A percentile compares a stretch with the other conserved stretches of the same genome.
Evolutionary conservation across 2,113 vertebrate species (phyloP).

Genomic region (Tupaia chinensis): DNA sequence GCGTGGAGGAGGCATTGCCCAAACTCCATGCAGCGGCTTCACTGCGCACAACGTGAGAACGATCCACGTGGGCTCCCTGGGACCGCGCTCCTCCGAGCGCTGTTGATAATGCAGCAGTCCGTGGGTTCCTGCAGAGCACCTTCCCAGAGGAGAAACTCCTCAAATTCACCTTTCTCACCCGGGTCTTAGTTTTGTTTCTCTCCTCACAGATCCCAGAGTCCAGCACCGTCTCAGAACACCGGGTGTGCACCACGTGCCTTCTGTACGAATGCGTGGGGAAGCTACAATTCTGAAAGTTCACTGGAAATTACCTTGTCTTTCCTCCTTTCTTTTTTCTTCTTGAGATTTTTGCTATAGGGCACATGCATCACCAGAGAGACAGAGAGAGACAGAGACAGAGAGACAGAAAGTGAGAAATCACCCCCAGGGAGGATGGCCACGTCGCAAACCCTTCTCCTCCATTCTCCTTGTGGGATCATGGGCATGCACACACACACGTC

Average conservation of each 20-base stretch:
- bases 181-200: background rate
- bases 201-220: background rate
- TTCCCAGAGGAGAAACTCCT: too few relatives aligned
- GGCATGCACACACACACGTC: too few relatives aligned
- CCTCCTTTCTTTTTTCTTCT: background rate
- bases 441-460: too few relatives aligned
- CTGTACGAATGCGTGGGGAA: background rate
- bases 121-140: too few relatives aligned
- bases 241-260: background rate
- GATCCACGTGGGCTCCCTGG: background rate
- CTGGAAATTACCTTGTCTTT: background rate
- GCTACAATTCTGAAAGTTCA: background rate
- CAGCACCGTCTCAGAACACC: accelerated
- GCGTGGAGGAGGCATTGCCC: accelerated
- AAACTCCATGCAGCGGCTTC: background rate
- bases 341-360: too few relatives aligned
- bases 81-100: too few relatives aligned
- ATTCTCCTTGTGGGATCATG: too few relatives aligned
- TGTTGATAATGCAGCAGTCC: too few relatives aligned
- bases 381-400: too few relatives aligned
- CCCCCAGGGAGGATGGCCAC: too few relatives aligned
- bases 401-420: too few relatives aligned
- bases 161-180: background rate
- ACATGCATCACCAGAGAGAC: too few relatives aligned
- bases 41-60: background rate